Base-by-base conservation (phyloP, 1,140 invertebrate species). In the Hetaerina americana region DNA sequence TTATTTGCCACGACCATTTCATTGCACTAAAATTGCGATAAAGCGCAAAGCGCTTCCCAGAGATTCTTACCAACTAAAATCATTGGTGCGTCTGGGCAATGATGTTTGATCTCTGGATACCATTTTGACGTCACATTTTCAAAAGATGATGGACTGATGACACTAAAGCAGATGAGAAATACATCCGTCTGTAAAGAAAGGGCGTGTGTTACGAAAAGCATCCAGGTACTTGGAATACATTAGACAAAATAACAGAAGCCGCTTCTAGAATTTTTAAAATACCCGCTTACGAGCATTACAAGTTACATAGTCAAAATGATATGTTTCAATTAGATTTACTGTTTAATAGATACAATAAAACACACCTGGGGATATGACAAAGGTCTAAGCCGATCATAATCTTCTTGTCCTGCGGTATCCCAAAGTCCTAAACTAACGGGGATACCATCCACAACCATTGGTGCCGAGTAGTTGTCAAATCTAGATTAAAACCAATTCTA, bases 61-160 rank as follows among this genome's bases (percentile, higher is more conserved):
- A 40, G 18, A 8, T 57, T 80, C 86, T 82, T 82, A 93, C 95
- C 95, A 79, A 99, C 96, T 80, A 99, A 87, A 79, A 99, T 95
- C 82, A 99, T 96, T 71, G 97, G 97, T 71, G 95, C 94, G 86
- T 97, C 95, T 71, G 96, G 96, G 84, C 95, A 98, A 82, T 98
- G 96, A 84, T 97, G 94, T 85, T 97, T 96, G 76, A 99, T 96
- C 89, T 99, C 97, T 71, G 97, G 96, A 83, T 98, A 95, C 97
- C 97, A 99, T 86, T 98, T 98, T 74, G 93, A 96, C 75, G 93
- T 95, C 68, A 98, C 94, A 87, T 99, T 99, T 85, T 98, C 96
- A 86, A 97, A 99, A 40, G 97, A 99, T 49, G 96, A 97, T 68
- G 97, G 97, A 80, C 93, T 94, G n/a, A 88, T 91, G 72, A 99